phyloP scores from a whole-genome alignment of 92 coral and sea anemone genomes.

The Bergia sp. region DNA sequence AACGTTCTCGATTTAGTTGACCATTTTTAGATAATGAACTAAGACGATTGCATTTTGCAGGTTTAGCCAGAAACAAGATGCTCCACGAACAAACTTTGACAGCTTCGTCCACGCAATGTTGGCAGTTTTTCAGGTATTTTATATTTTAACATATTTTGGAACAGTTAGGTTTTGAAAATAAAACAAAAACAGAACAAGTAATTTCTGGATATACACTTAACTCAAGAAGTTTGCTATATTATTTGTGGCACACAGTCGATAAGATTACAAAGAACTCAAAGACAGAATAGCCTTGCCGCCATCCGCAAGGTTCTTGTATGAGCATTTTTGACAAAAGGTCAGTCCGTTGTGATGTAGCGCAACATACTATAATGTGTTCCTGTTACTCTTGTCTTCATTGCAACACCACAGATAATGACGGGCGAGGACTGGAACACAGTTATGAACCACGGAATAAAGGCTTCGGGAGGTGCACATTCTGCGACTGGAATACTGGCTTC shows the following conservation, averaged over 20 bases:
- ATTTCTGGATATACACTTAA: not conserved
- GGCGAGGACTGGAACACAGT: constrained; percentile 99
- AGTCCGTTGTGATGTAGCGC: not conserved
- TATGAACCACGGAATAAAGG: constrained; percentile 93
- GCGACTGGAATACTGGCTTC: constrained; percentile 84
- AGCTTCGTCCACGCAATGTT: constrained; percentile 93
- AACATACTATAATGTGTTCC: not conserved
- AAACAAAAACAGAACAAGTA: not conserved
- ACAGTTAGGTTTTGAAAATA: not conserved
- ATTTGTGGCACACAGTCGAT: no score
- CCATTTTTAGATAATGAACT: not conserved
- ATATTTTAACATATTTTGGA: not conserved
- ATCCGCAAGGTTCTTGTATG: not conserved
- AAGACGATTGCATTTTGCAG: constrained; percentile 48
- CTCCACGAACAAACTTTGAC: constrained; percentile 96
- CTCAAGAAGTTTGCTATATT: no score
- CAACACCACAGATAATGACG: constrained; percentile 82
- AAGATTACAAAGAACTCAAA: no score
- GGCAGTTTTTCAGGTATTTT: constrained; percentile 95
- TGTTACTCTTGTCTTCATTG: no score
- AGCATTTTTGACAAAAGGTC: not conserved
- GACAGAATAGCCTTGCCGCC: not conserved
- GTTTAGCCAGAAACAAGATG: constrained; percentile 84
- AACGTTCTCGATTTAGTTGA: not conserved
- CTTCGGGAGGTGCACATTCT: constrained; percentile 87